These are phyloP conservation scores for Pammene fasciana DNA, from an alignment of 2,888 invertebrate genomes.

Conservation along the genomic window DNA sequence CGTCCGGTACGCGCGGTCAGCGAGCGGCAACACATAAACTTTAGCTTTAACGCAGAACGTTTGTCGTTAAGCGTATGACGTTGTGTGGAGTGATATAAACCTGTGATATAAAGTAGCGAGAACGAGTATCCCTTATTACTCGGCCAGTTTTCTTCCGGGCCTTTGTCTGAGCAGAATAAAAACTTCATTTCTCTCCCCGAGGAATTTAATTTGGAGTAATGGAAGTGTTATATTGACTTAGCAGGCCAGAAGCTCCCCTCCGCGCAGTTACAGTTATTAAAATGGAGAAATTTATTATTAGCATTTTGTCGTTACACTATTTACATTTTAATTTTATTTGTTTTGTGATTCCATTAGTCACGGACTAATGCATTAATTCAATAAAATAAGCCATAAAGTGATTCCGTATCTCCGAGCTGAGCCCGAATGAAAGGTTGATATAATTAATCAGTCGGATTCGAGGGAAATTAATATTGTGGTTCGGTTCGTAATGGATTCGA, in stretches of 20 bases:
- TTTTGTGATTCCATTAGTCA: slow-evolving; percentile 82
- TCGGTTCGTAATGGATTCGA: slow-evolving; percentile 33
- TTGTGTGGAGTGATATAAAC: slow-evolving; percentile 40
- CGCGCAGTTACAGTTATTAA: slow-evolving; percentile 81
- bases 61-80: slow-evolving; percentile 47
- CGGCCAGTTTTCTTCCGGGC: slow-evolving; percentile 65
- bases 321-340: slow-evolving; percentile 84
- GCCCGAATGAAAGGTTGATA: slow-evolving; percentile 49
- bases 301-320: slow-evolving; percentile 79
- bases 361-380: slow-evolving; percentile 74
- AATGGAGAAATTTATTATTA: slow-evolving; percentile 84
- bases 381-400: slow-evolving; percentile 61
- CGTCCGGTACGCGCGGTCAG: slow-evolving; percentile 1
- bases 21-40: slow-evolving; percentile 11
- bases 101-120: slow-evolving; percentile 37
- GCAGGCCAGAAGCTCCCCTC: slow-evolving; percentile 82
- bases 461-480: slow-evolving; percentile 40
- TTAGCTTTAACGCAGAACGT: slow-evolving; percentile 13
- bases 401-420: slow-evolving; percentile 50
- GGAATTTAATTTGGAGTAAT: slow-evolving; percentile 84
- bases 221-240: slow-evolving; percentile 84
- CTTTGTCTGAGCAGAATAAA: slow-evolving; percentile 77
- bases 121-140: slow-evolving; percentile 53
- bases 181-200: slow-evolving; percentile 81
- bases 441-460: slow-evolving; percentile 56